These are phyloP conservation scores for Accipiter virgatus DNA, from an alignment of 2,113 vertebrate genomes.

Conservation along the genomic window DNA sequence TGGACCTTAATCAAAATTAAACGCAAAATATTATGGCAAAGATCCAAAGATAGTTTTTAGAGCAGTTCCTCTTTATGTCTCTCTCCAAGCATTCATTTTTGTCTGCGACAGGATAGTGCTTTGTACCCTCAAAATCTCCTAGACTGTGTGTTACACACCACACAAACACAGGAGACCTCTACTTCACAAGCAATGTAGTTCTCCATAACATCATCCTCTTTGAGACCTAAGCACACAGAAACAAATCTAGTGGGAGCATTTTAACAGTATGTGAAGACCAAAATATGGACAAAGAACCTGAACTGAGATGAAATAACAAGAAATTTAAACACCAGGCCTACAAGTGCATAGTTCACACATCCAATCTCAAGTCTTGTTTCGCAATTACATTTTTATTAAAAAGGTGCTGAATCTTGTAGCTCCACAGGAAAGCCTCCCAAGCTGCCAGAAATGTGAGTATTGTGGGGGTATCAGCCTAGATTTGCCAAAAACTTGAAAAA, in stretches of 20 bases:
- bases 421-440: not conserved
- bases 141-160: not conserved
- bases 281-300: not conserved
- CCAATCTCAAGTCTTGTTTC: not conserved
- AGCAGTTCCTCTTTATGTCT: not conserved
- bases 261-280: not conserved
- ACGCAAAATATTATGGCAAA: not conserved
- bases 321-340: not conserved
- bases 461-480: not conserved
- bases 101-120: not conserved
- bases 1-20: not conserved
- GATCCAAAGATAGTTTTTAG: not conserved
- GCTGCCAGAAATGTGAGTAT: not conserved
- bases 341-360: not conserved
- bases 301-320: not conserved
- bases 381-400: not conserved
- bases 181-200: not conserved
- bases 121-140: not conserved
- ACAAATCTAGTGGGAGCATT: not conserved
- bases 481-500: not conserved
- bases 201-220: not conserved
- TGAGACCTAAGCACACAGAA: not conserved
- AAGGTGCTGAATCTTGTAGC: not conserved
- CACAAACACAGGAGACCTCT: not conserved
- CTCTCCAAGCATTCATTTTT: not conserved